Base-by-base conservation (phyloP, 2,113 vertebrate genomes). In the Mystacornis crossleyi region DNA sequence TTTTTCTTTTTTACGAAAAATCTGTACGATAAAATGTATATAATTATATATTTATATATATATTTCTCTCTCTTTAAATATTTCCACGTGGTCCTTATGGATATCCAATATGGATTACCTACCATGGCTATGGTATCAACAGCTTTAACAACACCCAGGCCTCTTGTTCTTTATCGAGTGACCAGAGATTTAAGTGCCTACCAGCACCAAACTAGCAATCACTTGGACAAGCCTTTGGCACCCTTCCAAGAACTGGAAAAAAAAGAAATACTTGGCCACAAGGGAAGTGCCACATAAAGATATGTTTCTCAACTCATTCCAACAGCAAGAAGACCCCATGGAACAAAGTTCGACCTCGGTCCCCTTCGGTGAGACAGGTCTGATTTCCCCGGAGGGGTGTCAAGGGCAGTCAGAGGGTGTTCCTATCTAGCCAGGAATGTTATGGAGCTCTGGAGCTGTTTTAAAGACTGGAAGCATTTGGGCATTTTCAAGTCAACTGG, bases 41-140 rank as follows among this genome's bases (percentile, higher is more conserved):
- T 97, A 98, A 96, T 94, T 98, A 83, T 98, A 96, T 97, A 97
- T 98, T 96, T 97, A 98, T 98, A 97, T 98, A 98, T 99, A 98
- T 98, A 99, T 98, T 97, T 94, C 98, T 98, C 98, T 98, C 97
- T 97, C 98, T 97, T 98, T 98, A 98, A 98, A 98, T 98, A 98
- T 97, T 97, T 98, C 95, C 97, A 98, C 93, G 93, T 96, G 98
- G 98, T 98, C 98, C 98, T 97, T 98, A 98, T 96, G 97, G 98
- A 98, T 97, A 99, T 99, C 99, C 99, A 99, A 99, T 99, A 99
- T 99, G 99, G 99, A 99, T 99, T 99, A 99, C 98, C 98, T 98
- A 98, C 98, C 98, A 98, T 97, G 97, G 96, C 96, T 94, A 97
- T 95, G 97, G 98, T 94, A 95, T 92, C 74, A 70, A 98, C 97